Base-by-base conservation (phyloP, 1,140 invertebrate genomes). In the Brachionus asplanchnoidis region DNA sequence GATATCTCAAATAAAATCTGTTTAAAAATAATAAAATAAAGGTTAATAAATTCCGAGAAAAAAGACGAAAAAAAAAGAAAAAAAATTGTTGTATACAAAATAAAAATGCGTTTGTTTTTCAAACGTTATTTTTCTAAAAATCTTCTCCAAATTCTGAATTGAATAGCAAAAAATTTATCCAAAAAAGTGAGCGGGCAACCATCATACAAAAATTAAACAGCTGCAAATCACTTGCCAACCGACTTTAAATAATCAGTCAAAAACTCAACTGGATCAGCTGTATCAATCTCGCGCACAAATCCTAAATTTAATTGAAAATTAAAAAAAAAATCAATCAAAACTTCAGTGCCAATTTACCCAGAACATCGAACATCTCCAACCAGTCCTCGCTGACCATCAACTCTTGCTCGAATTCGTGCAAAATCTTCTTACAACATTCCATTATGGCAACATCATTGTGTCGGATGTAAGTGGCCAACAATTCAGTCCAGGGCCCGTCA, bases 391-490 rank as follows among this genome's bases (percentile, higher is more conserved):
- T 95, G 8, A 95, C 94, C 86, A 98, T 90, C 86, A 97, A 91
- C 89, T 98, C 95, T 86, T 96, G 94, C 85, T 95, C 94, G 87
- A 97, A 95, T 3, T 92, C 91, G 12, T 92, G 91, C 66, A 98
- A 92, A 56, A 90, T 84, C 84, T 92, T 92, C 88, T 97, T 95
- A 17, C 95, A 95, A 40, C 93, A 93, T 89, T 97, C 97, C 11
- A 96, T 90, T 88, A 97, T 91, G 11, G 92, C 91, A 89, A 95
- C 95, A 91, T 98, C 97, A 90, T 96, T 97, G 87, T 95, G 93
- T 5, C 97, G 92, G 87, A 98, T 95, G 88, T 95, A 97, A 88
- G 97, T 95, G 32, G 96, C 96, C 84, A 98, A 90, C 85, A 93
- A 92, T 5, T 93, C 92, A 5, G 95, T 93, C 96, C 96, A 98